Percentiles rank a stretch among this genome's conserved stretches.
Evolutionary conservation across 2,888 invertebrate species (phyloP).

Genomic region (Micoletzkya japonica): DNA sequence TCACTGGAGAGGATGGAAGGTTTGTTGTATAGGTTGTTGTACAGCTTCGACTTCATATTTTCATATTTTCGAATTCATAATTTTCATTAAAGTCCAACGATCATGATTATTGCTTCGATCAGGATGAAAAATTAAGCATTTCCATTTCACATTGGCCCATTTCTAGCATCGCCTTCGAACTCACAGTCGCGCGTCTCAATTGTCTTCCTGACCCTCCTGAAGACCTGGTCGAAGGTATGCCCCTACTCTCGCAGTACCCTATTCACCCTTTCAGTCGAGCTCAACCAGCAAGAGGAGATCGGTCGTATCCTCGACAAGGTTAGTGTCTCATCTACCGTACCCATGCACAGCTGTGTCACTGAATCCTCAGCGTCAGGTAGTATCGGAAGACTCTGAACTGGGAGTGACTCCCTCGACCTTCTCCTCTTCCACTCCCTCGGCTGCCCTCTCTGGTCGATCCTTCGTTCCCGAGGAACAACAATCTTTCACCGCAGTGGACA

Average conservation of each 20-base stretch:
- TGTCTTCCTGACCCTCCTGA: constrained; percentile 58
- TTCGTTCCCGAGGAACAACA: no score
- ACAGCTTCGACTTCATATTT: no score
- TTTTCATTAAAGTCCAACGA: no score
- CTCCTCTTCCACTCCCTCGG: no score
- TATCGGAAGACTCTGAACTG: no score
- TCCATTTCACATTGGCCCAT: not conserved
- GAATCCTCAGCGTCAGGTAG: no score
- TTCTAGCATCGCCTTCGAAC: constrained; percentile 48
- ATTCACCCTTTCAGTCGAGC: constrained; percentile 33
- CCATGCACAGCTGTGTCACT: no score
- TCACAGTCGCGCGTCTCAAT: constrained; percentile 58
- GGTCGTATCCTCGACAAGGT: constrained; percentile 55
- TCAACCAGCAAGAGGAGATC: constrained; percentile 50
- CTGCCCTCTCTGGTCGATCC: no score
- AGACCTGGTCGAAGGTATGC: constrained; percentile 44
- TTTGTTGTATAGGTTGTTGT: constrained; percentile 31
- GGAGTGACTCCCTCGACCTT: no score
- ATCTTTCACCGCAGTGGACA: no score
- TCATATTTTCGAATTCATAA: no score
- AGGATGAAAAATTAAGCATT: not conserved
- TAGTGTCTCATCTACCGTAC: constrained; percentile 21
- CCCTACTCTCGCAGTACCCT: not conserved
- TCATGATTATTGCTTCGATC: no score
- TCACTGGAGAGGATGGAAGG: constrained; percentile 45